Percentiles rank a stretch among this genome's conserved stretches.
These are phyloP conservation scores for Megalops cyprinoides DNA, from an alignment of 2,797 vertebrate species.

Conservation along the genomic window DNA sequence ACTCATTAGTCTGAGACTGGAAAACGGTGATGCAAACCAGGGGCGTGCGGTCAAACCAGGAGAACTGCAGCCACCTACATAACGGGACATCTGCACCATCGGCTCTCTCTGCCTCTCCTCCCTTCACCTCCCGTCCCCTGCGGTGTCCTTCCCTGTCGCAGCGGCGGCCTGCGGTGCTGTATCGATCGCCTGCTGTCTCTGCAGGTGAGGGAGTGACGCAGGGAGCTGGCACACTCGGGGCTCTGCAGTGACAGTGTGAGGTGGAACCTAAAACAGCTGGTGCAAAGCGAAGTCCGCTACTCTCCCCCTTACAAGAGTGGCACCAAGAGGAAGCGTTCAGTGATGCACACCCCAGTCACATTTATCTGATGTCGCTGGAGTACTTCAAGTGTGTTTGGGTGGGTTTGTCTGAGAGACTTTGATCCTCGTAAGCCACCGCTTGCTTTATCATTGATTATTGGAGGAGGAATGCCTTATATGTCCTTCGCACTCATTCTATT, in stretches of 20 bases:
- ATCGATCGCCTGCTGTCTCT: no score
- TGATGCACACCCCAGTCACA: not conserved
- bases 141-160: not conserved
- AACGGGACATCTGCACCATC: not conserved
- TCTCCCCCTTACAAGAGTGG: no score
- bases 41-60: constrained; percentile 28
- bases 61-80: not conserved
- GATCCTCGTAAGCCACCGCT: not conserved
- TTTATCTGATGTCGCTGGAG: not conserved
- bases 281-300: no score
- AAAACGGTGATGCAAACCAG: constrained; percentile 44
- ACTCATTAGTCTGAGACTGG: constrained; percentile 43
- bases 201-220: no score
- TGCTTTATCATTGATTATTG: not conserved
- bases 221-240: no score
- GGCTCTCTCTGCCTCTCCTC: not conserved
- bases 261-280: no score
- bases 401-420: constrained; percentile 21
- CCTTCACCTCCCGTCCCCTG: not conserved
- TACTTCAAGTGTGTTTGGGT: not conserved
- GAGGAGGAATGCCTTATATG: not conserved
- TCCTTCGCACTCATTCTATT: not conserved
- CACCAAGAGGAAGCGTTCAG: no score
- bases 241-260: no score
- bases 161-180: not conserved